Percentiles rank a stretch among this genome's conserved stretches.
These are phyloP conservation scores for Elaphurus davidianus DNA, from an alignment of 2,113 vertebrate species.

Conservation along the genomic window DNA sequence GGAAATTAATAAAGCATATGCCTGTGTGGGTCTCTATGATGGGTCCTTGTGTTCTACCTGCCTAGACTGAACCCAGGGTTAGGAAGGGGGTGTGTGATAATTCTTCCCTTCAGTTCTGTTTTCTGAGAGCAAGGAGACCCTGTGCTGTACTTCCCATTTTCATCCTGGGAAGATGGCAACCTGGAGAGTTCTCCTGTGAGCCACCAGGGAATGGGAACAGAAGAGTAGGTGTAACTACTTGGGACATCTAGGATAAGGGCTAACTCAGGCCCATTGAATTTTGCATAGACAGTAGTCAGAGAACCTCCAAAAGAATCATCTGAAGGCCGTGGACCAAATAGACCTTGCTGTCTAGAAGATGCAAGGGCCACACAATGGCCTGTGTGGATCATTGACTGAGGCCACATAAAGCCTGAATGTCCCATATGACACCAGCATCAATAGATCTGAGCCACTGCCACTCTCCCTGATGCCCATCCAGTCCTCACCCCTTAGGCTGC, in stretches of 20 bases:
- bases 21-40: background rate
- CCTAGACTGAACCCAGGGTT: background rate
- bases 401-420: too few species aligned
- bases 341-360: background rate
- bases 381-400: background rate
- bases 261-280: background rate
- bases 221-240: background rate
- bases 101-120: background rate
- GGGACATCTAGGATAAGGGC: background rate
- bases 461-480: too few species aligned
- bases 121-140: background rate
- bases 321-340: background rate
- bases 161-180: background rate
- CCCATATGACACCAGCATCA: background rate
- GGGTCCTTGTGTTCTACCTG: background rate
- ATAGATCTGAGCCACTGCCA: background rate
- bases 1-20: background rate
- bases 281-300: background rate
- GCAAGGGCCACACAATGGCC: background rate
- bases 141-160: background rate
- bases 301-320: background rate
- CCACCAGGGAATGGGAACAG: background rate
- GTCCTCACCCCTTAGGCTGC: background rate
- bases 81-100: accelerated
- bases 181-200: background rate